Evolutionary conservation across 2,888 invertebrate genomes (phyloP).

Genomic region (Drosophila koepferae): DNA sequence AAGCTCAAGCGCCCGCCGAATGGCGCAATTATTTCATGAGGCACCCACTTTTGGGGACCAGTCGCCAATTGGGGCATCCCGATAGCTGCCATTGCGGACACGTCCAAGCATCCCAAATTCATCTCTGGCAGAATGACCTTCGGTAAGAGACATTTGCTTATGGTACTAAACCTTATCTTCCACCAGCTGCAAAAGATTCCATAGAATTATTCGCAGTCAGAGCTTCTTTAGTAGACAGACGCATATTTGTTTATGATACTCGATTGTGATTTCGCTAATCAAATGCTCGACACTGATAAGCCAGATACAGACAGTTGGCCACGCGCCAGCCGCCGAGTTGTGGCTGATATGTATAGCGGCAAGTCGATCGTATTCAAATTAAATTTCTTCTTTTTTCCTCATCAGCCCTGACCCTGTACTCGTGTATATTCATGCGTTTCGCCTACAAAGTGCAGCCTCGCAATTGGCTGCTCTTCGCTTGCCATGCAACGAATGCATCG

Average conservation of each 20-base stretch:
- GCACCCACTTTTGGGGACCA: constrained; percentile 99
- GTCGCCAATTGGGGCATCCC: constrained; percentile 99
- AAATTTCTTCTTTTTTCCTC: background rate
- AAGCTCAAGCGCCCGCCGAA: constrained; percentile 88
- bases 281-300: constrained; percentile 50
- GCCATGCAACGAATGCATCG: constrained; percentile 96
- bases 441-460: constrained; percentile 97
- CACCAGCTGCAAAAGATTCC: constrained; percentile 15
- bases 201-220: constrained; percentile 5
- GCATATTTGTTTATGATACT: constrained; percentile 28
- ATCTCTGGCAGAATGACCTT: constrained; percentile 99
- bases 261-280: constrained; percentile 43
- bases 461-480: constrained; percentile 97
- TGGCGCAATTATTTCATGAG: constrained; percentile 94
- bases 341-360: constrained; percentile 42
- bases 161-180: constrained; percentile 5
- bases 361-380: background rate
- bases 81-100: constrained; percentile 96
- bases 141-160: constrained; percentile 87
- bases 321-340: constrained; percentile 5
- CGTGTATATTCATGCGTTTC: constrained; percentile 98
- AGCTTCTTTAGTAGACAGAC: constrained; percentile 25
- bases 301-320: constrained; percentile 28
- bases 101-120: constrained; percentile 88
- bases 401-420: constrained; percentile 96